Conservation (phyloP, 2,113 vertebrate genomes). For the Astur gentilis region DNA sequence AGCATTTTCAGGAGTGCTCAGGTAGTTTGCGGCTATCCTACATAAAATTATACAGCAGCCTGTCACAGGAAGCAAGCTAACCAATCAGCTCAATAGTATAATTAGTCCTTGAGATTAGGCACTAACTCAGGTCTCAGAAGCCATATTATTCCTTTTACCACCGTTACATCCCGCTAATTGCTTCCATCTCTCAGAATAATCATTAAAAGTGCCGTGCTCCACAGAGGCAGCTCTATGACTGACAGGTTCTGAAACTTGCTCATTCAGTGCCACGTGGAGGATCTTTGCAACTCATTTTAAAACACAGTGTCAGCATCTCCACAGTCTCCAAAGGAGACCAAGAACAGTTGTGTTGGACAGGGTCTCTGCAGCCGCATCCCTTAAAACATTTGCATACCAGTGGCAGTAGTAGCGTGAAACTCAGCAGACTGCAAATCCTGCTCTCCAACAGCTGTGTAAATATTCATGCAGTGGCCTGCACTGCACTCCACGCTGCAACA, state of each 20-base stretch:
- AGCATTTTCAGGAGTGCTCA: not conserved
- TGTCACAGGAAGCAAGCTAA: not conserved
- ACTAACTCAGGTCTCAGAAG: not conserved
- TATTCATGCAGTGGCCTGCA: not conserved
- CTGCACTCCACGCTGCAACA: fast-evolving
- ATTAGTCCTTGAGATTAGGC: not conserved
- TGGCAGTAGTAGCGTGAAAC: not conserved
- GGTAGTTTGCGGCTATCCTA: not conserved
- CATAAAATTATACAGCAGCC: not conserved
- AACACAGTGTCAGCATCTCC: not conserved
- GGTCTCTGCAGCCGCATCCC: not conserved
- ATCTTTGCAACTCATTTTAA: fast-evolving
- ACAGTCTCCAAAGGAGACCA: not conserved
- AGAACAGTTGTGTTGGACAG: not conserved
- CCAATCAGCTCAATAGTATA: not conserved
- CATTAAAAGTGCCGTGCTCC: not conserved
- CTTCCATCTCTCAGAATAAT: not conserved
- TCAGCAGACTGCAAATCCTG: not conserved
- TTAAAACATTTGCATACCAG: not conserved
- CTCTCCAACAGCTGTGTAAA: not conserved
- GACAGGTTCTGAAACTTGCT: not conserved
- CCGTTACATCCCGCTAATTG: not conserved
- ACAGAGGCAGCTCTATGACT: fast-evolving
- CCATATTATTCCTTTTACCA: not conserved
- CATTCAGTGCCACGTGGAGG: not conserved